Percentiles rank a stretch among this genome's conserved stretches.
phyloP scores from a whole-genome alignment of 2,113 vertebrate species.

The Edolisoma coerulescens region DNA sequence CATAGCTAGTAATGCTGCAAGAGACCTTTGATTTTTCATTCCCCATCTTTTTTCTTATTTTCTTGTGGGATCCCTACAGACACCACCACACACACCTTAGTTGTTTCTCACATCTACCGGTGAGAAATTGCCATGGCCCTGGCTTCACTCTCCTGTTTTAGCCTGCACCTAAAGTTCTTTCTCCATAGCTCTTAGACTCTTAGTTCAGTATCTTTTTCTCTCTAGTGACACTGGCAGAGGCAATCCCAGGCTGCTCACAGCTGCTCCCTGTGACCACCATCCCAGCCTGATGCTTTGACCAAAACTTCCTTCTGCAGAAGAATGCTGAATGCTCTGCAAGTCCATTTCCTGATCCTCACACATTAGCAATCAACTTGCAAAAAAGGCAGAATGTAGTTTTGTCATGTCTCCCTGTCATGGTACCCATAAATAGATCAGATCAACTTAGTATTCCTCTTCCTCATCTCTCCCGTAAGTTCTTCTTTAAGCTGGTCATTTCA shows the following conservation, averaged over 20 bases:
- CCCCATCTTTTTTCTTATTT: background rate
- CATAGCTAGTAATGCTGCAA: background rate
- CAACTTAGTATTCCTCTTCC: background rate
- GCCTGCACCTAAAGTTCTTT: background rate
- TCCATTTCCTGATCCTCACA: background rate
- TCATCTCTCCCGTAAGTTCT: background rate
- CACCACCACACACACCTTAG: fast-evolving
- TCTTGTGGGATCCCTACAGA: background rate
- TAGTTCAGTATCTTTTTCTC: background rate
- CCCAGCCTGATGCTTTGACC: background rate
- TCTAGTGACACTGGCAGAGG: background rate
- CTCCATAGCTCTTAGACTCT: background rate
- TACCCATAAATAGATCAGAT: background rate
- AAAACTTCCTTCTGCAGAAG: background rate
- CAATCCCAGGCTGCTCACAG: background rate
- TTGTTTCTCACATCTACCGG: fast-evolving
- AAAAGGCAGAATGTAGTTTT: background rate
- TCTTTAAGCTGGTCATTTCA: background rate
- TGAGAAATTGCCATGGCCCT: background rate
- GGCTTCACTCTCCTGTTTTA: background rate
- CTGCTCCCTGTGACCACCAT: fast-evolving
- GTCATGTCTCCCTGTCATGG: background rate
- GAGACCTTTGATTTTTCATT: background rate
- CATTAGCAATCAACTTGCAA: background rate
- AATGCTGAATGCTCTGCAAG: background rate